phyloP scores from a whole-genome alignment of 2,888 invertebrate species.

The Conistra vaccinii region DNA sequence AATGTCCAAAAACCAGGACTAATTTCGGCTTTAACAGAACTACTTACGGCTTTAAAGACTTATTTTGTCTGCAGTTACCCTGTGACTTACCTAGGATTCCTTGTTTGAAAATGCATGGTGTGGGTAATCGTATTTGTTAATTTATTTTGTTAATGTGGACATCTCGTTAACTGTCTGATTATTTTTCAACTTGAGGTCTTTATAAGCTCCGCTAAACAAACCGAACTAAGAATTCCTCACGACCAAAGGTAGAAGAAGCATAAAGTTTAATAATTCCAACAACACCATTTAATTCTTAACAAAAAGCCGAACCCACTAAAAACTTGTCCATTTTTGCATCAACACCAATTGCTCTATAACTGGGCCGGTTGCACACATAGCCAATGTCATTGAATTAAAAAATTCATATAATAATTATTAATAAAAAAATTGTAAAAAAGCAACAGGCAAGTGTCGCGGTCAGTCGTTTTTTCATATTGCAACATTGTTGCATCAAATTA shows the following conservation, averaged over 20 bases:
- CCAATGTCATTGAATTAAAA: constrained; percentile 57
- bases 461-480: constrained; percentile 60
- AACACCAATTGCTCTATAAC: constrained; percentile 49
- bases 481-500: constrained; percentile 69
- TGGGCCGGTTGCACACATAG: constrained; percentile 50
- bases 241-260: constrained; percentile 21
- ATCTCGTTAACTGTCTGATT: neutral
- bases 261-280: constrained; percentile 42
- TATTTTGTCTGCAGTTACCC: too few relatives aligned
- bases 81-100: neutral
- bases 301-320: constrained; percentile 30
- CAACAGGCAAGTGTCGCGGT: constrained; percentile 64
- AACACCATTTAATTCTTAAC: constrained; percentile 38
- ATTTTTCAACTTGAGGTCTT: neutral
- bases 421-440: constrained; percentile 56
- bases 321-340: constrained; percentile 43
- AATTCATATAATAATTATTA: constrained; percentile 70
- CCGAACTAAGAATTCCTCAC: constrained; percentile 17
- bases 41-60: too few relatives aligned
- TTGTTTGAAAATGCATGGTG: neutral
- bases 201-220: neutral
- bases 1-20: neutral
- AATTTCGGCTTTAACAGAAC: neutral
- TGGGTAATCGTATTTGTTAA: neutral
- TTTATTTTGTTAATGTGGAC: neutral